phyloP scores from a whole-genome alignment of 2,797 vertebrate species.

The Stomatorhinus walkeri region DNA sequence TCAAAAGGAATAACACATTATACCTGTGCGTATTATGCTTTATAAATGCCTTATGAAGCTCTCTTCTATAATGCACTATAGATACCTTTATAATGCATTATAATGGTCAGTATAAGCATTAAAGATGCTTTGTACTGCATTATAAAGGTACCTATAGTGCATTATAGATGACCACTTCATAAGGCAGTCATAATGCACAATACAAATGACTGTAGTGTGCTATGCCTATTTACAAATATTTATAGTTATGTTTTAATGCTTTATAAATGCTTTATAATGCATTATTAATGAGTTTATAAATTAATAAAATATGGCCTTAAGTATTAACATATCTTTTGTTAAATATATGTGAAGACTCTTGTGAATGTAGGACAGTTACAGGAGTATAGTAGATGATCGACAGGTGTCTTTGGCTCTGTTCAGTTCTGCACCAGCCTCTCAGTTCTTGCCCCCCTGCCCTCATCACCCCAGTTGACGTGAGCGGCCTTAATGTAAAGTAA shows the following conservation, averaged over 20 bases:
- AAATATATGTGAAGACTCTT: not conserved
- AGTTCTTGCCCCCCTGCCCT: not conserved
- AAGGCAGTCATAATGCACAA: not conserved
- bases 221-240: not conserved
- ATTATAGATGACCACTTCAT: not conserved
- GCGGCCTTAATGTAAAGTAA: not conserved
- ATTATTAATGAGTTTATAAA: not conserved
- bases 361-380: not conserved
- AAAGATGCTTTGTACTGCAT: not conserved
- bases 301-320: not conserved
- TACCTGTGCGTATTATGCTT: not conserved
- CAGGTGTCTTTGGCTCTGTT: not conserved
- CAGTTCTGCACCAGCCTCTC: not conserved
- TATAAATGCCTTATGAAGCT: not conserved
- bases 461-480: not conserved
- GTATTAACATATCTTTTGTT: not conserved
- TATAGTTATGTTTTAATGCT: not conserved
- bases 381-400: not conserved
- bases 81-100: not conserved
- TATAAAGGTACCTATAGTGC: not conserved
- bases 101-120: not conserved
- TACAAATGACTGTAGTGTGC: not conserved
- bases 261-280: not conserved
- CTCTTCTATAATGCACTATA: not conserved
- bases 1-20: not conserved